Evolutionary conservation across 1,140 invertebrate genomes (phyloP).

Genomic region (Zophobas morio): DNA sequence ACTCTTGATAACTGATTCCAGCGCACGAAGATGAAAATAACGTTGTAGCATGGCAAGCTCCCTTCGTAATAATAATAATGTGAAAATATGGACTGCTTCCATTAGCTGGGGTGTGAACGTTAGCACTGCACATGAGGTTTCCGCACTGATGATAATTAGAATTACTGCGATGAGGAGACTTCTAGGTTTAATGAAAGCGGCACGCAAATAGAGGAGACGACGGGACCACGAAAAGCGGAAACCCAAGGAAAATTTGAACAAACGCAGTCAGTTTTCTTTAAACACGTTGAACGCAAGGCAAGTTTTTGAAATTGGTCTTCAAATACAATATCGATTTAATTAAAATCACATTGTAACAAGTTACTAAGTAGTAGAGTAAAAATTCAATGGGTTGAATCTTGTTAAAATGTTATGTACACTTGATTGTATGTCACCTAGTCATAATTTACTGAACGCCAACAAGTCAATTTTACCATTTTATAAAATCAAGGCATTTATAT

Average conservation of each 20-base stretch:
- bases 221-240: not conserved
- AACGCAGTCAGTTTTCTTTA: too few species aligned
- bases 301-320: too few species aligned
- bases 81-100: conserved; percentile 26
- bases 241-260: not conserved
- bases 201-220: not conserved
- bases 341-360: too few species aligned
- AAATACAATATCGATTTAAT: too few species aligned
- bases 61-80: conserved; percentile 15
- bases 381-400: too few species aligned
- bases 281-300: too few species aligned
- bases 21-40: conserved; percentile 16
- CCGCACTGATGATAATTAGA: conserved; percentile 30
- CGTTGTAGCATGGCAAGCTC: not conserved
- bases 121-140: conserved; percentile 23
- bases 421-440: too few species aligned
- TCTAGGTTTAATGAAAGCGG: not conserved
- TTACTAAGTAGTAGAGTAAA: too few species aligned
- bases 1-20: conserved; percentile 14
- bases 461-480: too few species aligned
- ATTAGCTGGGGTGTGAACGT: conserved; percentile 6
- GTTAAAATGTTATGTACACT: too few species aligned
- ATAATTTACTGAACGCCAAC: too few species aligned
- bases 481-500: too few species aligned
- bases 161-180: conserved; percentile 6